A percentile compares a stretch with the other conserved stretches of the same genome.
phyloP scores from a whole-genome alignment of 2,113 vertebrate species.

The Sceloporus undulatus region DNA sequence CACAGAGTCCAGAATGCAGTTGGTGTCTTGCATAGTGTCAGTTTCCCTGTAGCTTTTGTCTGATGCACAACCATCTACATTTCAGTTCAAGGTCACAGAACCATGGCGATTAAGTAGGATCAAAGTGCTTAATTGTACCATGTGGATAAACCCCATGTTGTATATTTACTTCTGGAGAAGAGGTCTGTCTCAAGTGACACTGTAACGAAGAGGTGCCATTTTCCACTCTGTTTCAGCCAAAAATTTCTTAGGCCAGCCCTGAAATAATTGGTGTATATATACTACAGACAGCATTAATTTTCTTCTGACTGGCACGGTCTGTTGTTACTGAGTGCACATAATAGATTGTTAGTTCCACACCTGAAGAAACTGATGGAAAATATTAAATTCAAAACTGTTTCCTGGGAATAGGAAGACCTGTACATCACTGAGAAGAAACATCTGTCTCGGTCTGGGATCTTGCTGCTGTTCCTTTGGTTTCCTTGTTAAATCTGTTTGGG shows the following conservation, averaged over 20 bases:
- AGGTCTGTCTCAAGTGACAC: not conserved
- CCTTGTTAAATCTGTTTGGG: constrained; percentile 71
- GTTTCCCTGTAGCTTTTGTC: too few relatives aligned
- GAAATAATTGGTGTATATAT: not conserved
- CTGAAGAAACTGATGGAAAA: constrained; percentile 64
- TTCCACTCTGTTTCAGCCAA: not conserved
- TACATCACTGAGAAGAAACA: constrained; percentile 75
- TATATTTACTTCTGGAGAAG: too few relatives aligned
- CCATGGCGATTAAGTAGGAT: too few relatives aligned
- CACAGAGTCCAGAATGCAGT: too few relatives aligned
- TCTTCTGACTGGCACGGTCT: not conserved
- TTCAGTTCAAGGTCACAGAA: too few relatives aligned
- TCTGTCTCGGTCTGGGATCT: constrained; percentile 75
- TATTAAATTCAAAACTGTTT: constrained; percentile 69
- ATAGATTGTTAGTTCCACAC: constrained; percentile 48
- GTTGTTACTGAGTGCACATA: not conserved
- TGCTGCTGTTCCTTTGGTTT: constrained; percentile 63
- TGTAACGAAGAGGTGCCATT: not conserved
- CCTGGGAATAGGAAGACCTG: constrained; percentile 69
- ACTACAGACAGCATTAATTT: constrained; percentile 2
- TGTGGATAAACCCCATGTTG: too few relatives aligned
- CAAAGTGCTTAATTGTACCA: too few relatives aligned
- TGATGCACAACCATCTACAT: too few relatives aligned
- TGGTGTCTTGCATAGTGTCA: too few relatives aligned
- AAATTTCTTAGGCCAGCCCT: not conserved